phyloP scores from a whole-genome alignment of 2,888 invertebrate genomes.

The Brenthis ino region DNA sequence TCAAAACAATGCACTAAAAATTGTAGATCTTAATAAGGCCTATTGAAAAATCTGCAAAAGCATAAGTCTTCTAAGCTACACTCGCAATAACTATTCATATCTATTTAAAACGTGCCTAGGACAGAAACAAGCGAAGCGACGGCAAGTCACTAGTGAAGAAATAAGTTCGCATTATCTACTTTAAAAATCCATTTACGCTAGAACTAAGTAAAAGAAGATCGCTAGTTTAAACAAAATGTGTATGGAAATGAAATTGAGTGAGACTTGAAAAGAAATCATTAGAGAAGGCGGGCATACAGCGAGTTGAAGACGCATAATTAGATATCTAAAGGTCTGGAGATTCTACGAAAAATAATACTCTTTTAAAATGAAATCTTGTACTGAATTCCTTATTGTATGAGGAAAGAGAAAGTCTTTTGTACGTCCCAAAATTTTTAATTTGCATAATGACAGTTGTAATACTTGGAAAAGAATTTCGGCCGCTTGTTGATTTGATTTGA shows the following conservation, averaged over 20 bases:
- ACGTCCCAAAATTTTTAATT: neutral
- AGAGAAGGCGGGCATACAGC: constrained; percentile 32
- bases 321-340: constrained; percentile 32
- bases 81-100: no score
- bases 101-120: no score
- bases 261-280: constrained; percentile 38
- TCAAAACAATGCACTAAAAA: no score
- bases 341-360: constrained; percentile 29
- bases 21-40: no score
- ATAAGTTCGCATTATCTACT: neutral
- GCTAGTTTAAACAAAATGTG: constrained; percentile 15
- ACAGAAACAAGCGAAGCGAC: no score
- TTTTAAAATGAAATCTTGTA: constrained; percentile 27
- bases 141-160: no score
- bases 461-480: neutral
- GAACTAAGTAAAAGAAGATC: neutral
- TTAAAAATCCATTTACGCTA: constrained; percentile 12
- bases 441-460: neutral
- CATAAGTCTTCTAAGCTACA: no score
- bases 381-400: constrained; percentile 18
- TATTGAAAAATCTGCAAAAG: no score
- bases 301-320: constrained; percentile 36
- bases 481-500: no score
- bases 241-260: constrained; percentile 25
- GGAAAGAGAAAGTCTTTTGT: neutral